These are phyloP conservation scores for Merodon equestris DNA, from an alignment of 2,888 invertebrate species.

Conservation along the genomic window DNA sequence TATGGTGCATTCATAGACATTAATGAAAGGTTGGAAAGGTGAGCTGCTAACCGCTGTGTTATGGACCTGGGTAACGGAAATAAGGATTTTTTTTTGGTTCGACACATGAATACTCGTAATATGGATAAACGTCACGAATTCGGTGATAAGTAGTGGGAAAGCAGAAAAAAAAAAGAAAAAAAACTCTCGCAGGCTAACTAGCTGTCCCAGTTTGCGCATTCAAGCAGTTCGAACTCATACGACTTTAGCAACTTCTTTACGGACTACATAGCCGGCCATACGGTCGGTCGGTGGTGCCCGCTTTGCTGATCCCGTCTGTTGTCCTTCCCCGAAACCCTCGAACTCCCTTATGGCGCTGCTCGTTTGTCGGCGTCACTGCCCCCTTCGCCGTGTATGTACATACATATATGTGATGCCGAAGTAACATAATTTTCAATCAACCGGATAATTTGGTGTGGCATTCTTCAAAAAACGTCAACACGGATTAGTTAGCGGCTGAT, in stretches of 20 bases:
- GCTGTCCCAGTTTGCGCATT: slow-evolving; percentile 14
- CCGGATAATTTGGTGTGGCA: slow-evolving; percentile 74
- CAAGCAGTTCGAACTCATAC: slow-evolving; percentile 21
- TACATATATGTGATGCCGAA: slow-evolving; percentile 40
- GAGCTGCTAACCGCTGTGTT: slow-evolving; percentile 34
- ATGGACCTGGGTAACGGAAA: slow-evolving; percentile 22
- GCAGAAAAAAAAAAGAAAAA: neutral
- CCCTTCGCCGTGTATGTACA: too few relatives aligned
- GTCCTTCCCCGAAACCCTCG: slow-evolving; percentile 13
- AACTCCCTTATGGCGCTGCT: slow-evolving; percentile 1
- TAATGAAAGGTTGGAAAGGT: slow-evolving; percentile 11
- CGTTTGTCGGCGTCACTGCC: too few relatives aligned
- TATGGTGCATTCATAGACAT: slow-evolving; percentile 20
- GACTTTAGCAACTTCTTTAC: slow-evolving; percentile 11
- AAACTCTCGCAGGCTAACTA: neutral
- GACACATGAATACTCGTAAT: too few relatives aligned
- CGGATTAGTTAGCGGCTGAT: slow-evolving; percentile 72
- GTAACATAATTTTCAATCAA: slow-evolving; percentile 73
- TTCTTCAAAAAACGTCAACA: slow-evolving; percentile 74
- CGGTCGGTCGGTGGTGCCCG: slow-evolving; percentile 36
- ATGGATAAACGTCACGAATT: too few relatives aligned
- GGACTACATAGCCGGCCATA: neutral
- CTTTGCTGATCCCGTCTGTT: slow-evolving; percentile 38
- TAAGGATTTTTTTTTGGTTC: too few relatives aligned
- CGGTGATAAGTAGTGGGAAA: neutral